Percentiles rank a stretch among this genome's conserved stretches.
Conservation (phyloP, 2,888 invertebrate genomes). For the Onthophagus sagittarius region DNA sequence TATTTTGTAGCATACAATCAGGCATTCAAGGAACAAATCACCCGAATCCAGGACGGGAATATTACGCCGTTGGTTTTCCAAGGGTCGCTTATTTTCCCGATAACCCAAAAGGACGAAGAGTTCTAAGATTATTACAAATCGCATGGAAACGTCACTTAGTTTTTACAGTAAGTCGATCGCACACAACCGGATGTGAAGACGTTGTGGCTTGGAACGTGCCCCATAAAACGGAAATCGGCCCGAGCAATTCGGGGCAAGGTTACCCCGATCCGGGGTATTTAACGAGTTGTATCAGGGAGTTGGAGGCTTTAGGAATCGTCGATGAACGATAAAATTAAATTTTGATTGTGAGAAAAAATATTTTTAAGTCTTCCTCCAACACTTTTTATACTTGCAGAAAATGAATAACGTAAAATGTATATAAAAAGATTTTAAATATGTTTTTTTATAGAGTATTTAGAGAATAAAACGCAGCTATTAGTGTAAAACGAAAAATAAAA, state of each 20-base stretch:
- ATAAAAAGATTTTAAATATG: neutral
- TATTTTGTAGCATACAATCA: slow-evolving; percentile 75
- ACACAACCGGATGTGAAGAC: slow-evolving; percentile 86
- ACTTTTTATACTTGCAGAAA: neutral
- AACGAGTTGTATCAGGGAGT: slow-evolving; percentile 59
- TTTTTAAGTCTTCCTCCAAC: neutral
- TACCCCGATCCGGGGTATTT: slow-evolving; percentile 77
- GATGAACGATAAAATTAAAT: slow-evolving; percentile 43
- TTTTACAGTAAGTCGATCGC: slow-evolving; percentile 83
- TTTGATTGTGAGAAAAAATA: neutral
- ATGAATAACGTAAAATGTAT: neutral
- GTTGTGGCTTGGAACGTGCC: slow-evolving; percentile 92
- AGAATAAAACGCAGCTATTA: neutral
- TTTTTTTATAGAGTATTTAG: neutral
- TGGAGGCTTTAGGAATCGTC: slow-evolving; percentile 57
- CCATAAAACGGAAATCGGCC: slow-evolving; percentile 74
- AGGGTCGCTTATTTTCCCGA: slow-evolving; percentile 80
- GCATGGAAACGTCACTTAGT: slow-evolving; percentile 81
- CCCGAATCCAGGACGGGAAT: slow-evolving; percentile 79
- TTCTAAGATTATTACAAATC: slow-evolving; percentile 69
- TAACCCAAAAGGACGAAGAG: slow-evolving; percentile 72
- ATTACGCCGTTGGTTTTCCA: slow-evolving; percentile 85
- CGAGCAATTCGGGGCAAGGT: slow-evolving; percentile 55
- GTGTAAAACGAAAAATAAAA: neutral
- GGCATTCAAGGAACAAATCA: slow-evolving; percentile 78